Base-by-base conservation (phyloP, 2,888 invertebrate species). In the Anthophora plumipes region DNA sequence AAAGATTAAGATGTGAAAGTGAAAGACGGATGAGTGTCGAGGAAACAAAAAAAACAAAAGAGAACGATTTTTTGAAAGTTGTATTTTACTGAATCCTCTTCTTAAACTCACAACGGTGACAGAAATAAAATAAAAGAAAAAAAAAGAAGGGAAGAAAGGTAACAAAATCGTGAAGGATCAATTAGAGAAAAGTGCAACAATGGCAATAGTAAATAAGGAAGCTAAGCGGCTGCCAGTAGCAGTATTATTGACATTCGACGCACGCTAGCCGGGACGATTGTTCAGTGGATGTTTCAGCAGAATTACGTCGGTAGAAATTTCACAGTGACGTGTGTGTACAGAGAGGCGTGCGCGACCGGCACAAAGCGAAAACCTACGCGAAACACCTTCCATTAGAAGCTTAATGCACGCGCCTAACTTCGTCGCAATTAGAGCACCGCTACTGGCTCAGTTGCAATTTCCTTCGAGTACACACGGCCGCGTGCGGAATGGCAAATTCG, bases 321-420 rank as follows among this genome's bases (percentile, higher is more conserved):
- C 48, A 25, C 20, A 17, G 52, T 31, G 66, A 52, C 52, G 54
- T 57, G 52, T 60, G 76, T 74, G 55, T 59, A 57, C 63, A 48
- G 31, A 41, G 37, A 17, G 52, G 57, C 60, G 77, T 41, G 31
- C 31, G 31, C 2, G 2, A 31, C 31, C n/a, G 39, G 39, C 37
- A 63, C 75, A 80, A 80, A 63, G 72, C 50, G 80, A 72, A 80
- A 80, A 78, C 73, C 54, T 72, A 64, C 43, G 61, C 74, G 73
- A 83, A 85, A 86, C 86, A 85, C 72, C 61, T 85, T 86, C 81
- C 77, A 81, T 84, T 80, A 82, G 77, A 74, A 81, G 79, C 85
- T 86, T 85, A 86, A 86, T 79, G 83, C 81, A 76, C 73, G 77
- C 85, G 80, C 77, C 84, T 84, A 84, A 85, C 82, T 86, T 84